Conservation (phyloP, 1,140 invertebrate species). For the Drosophila willistoni region DNA sequence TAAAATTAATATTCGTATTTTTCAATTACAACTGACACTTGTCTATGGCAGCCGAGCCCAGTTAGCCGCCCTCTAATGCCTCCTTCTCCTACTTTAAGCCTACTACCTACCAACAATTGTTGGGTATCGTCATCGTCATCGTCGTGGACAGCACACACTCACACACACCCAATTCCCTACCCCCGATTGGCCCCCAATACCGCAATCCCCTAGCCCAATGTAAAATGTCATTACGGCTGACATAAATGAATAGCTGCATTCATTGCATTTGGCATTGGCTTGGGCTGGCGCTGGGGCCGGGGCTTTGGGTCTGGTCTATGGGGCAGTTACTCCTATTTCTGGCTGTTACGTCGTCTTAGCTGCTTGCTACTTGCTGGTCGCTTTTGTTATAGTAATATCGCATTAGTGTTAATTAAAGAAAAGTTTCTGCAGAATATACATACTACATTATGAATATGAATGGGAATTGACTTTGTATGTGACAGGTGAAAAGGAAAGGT, state of each 20-base stretch:
- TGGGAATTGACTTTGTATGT: neutral
- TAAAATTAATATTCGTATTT: slow-evolving; percentile 78
- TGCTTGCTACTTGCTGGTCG: slow-evolving; percentile 7
- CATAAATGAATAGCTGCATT: slow-evolving; percentile 82
- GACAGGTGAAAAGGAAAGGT: neutral
- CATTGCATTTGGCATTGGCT: slow-evolving; percentile 75
- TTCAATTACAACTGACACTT: slow-evolving; percentile 80
- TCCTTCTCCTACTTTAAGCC: neutral
- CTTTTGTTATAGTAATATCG: slow-evolving; percentile 59
- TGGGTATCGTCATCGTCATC: slow-evolving; percentile 27
- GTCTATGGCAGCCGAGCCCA: slow-evolving; percentile 68
- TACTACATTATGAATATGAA: neutral
- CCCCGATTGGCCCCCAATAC: slow-evolving; percentile 4
- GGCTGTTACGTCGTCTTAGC: slow-evolving; percentile 53
- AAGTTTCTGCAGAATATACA: slow-evolving; percentile 40
- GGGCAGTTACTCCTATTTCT: slow-evolving; percentile 35
- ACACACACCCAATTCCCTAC: slow-evolving; percentile 36
- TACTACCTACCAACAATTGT: slow-evolving; percentile 54
- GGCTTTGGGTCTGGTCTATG: slow-evolving; percentile 9
- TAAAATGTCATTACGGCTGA: slow-evolving; percentile 81
- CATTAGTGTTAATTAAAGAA: slow-evolving; percentile 76
- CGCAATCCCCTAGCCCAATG: slow-evolving; percentile 58
- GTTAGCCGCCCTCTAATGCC: slow-evolving; percentile 9
- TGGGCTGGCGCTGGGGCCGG: neutral
- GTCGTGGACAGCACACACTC: slow-evolving; percentile 50